These are phyloP conservation scores for Crematogaster levior DNA, from an alignment of 2,888 invertebrate genomes.

Conservation along the genomic window DNA sequence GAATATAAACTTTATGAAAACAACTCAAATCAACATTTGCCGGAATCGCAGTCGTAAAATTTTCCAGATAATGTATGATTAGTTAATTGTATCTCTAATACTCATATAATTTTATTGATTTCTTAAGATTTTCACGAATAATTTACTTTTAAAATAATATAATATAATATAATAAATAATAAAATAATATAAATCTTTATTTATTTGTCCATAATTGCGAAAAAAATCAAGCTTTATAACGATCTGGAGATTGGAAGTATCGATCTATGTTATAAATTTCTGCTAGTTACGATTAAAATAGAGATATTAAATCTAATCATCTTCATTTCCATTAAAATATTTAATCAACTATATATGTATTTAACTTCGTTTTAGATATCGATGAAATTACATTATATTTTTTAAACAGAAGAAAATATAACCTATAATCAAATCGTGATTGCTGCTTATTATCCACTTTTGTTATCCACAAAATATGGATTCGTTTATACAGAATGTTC, in stretches of 20 bases:
- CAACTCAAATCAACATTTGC: neutral
- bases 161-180: no score
- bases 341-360: conserved; percentile 23
- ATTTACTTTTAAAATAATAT: neutral
- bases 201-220: neutral
- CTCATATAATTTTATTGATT: neutral
- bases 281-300: neutral
- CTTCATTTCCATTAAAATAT: neutral
- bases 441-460: conserved; percentile 11
- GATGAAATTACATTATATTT: neutral
- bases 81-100: neutral
- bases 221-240: neutral
- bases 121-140: neutral
- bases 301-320: conserved; percentile 15
- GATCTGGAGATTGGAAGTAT: neutral
- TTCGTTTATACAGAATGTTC: neutral
- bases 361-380: neutral
- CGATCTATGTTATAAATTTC: conserved; percentile 9
- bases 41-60: neutral
- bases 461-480: neutral
- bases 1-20: neutral
- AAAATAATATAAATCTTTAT: neutral
- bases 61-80: neutral
- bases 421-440: conserved; percentile 69
- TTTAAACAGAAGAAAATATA: conserved; percentile 51